Evolutionary conservation across 2,113 vertebrate genomes (phyloP), one percentile per base, ranked within the genome.

Genomic region (Sylvietta virens): DNA sequence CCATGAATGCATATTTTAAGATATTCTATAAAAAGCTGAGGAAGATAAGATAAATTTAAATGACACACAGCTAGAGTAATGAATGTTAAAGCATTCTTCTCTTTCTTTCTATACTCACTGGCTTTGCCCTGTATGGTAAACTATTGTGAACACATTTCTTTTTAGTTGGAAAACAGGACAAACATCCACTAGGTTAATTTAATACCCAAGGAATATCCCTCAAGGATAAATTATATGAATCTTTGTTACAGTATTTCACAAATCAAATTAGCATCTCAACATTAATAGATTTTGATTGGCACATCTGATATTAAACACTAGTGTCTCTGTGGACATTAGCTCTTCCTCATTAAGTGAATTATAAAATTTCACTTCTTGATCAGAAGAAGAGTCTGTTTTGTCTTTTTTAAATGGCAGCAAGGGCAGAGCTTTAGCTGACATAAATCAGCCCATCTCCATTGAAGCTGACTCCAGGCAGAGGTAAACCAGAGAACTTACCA

Each of bases 241-340:
- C 83, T 92, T 89, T 86, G 94, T 92, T 96, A 88, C 90, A 95
- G 88, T 92, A 88, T 94, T 96, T 94, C 90, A 70, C 86, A 96
- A 96, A 97, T 97, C 88, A 95, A 92, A 97, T 97, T 96, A 95
- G 86, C 9, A 0, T 67, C 54, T 96, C 86, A 61, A 61, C 73
- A 39, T 97, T 95, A 97, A 97, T 86, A 84, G 96, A 67, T 94
- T 95, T 94, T 96, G 87, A 96, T 92, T 95, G 97, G 90, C 91
- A 86, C 15, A 40, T 90, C 86, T 94, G 82, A 92, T 96, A 92
- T 96, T 97, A 94, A 87, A 77, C 53, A 62, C 74, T 44, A 47
- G 70, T 58, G 69, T 96, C 97, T 93, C 96, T 70, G 2, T 81
- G 90, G 95, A 66, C 88, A 40, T 53, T 4, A 80, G 64, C 37